phyloP scores from a whole-genome alignment of 2,888 invertebrate genomes.

The Prionchulus punctatus region DNA sequence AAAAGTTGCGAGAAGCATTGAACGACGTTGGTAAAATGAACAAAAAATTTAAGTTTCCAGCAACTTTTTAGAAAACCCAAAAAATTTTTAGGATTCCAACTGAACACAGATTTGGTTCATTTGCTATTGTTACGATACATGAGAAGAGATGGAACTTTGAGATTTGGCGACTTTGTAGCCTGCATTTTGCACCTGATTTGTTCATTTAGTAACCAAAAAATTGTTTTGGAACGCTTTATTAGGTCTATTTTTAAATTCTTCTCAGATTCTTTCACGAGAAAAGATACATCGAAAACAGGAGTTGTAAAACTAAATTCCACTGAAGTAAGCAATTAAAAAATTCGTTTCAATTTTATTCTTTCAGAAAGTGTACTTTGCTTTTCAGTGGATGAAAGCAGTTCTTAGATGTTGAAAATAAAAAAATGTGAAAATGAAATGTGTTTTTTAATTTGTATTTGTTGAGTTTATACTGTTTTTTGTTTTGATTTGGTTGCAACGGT shows the following conservation, averaged over 20 bases:
- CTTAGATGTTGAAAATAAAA: conserved; percentile 5
- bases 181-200: conserved; percentile 71
- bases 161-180: conserved; percentile 79
- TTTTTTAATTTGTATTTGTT: too few relatives aligned
- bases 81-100: conserved; percentile 55
- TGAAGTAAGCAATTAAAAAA: background rate
- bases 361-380: background rate
- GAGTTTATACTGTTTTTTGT: too few relatives aligned
- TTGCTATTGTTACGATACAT: conserved; percentile 67
- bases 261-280: conserved; percentile 4
- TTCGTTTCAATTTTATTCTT: background rate
- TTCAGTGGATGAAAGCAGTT: conserved; percentile 9
- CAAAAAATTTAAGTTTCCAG: background rate
- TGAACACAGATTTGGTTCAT: conserved; percentile 65
- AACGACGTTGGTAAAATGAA: conserved; percentile 53
- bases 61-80: conserved; percentile 1
- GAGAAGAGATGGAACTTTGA: conserved; percentile 74
- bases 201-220: conserved; percentile 55
- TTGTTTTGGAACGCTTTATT: too few relatives aligned
- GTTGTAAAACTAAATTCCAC: background rate
- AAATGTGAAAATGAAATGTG: too few relatives aligned
- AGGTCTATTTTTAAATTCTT: background rate
- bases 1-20: conserved; percentile 62
- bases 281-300: conserved; percentile 1
- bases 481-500: too few relatives aligned